Evolutionary conservation across 2,888 invertebrate genomes (phyloP), one percentile per base, ranked within the genome.

Genomic region (Endomychus coccineus): DNA sequence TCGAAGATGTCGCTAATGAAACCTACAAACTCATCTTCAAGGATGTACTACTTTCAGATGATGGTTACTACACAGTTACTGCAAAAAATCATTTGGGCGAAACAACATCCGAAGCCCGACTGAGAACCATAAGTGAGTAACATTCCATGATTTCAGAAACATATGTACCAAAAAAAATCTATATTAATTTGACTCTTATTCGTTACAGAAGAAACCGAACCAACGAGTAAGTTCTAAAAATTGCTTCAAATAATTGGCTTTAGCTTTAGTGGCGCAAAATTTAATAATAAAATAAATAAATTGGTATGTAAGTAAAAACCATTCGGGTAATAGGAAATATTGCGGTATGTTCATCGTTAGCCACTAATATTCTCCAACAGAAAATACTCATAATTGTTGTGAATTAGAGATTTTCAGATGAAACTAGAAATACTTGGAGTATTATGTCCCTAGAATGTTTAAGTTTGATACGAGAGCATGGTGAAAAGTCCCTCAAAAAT

Each of bases 41-140:
- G 52, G 75, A 78, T 16, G 75, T 84, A 0, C 70, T 74, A 15
- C 65, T 82, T 15, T 75, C 75, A 2, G 90, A 94, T 56, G 81
- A 74, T 10, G 91, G 89, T 0, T 72, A 73, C 2, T 92, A 92
- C 60, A 79, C 78, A 1, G 72, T 91, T 23, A 75, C 74, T 0
- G 91, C 89, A 4, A 77, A 73, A 36, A 91, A 90, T 58, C 78
- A 79, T 44, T 70, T 81, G 43, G 90, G 89, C 0, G 82, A 85
- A 55, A 72, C 78, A 2, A 70, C 71, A 13, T 73, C 76, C 23
- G 76, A 82, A 48, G 85, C 83, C 10, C 73, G 71, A 43, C 71
- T 90, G 13, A 76, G 73, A 42, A 77, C 86, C 11, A 78, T 83
- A 51, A 83, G 88, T 88, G 67, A 75, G 71, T 64, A 43, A 12